Conservation (phyloP, 2,113 vertebrate genomes). For the Epinephelus fuscoguttatus region DNA sequence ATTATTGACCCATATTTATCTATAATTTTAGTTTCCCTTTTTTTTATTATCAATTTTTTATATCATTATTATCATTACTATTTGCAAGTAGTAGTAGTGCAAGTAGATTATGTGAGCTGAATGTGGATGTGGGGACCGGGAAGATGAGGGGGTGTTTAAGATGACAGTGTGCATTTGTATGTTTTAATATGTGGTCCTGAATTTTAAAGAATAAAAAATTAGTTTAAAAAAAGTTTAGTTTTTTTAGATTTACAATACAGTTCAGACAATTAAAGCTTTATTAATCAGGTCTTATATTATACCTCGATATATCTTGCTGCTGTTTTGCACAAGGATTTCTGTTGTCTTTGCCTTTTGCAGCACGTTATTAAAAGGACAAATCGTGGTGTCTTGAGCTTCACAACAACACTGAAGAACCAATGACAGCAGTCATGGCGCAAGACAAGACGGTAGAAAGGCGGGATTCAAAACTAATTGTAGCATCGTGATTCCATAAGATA, state of each 20-base stretch:
- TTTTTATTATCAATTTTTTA: no score
- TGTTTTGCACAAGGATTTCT: neutral
- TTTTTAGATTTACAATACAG: neutral
- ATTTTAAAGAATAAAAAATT: no score
- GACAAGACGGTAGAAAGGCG: slow-evolving; percentile 3
- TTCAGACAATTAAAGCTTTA: neutral
- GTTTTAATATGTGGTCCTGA: no score
- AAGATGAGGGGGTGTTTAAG: no score
- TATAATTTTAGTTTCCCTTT: no score
- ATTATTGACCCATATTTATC: no score
- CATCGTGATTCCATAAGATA: slow-evolving; percentile 22
- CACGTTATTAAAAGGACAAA: neutral
- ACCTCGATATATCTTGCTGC: neutral
- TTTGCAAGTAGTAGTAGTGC: no score
- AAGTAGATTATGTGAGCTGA: no score
- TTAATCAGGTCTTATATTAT: neutral
- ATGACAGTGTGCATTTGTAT: no score
- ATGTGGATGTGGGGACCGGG: no score
- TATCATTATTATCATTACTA: no score
- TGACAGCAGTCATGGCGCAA: slow-evolving; percentile 7
- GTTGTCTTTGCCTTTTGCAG: neutral
- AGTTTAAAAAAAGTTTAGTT: neutral
- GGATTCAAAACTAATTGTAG: slow-evolving; percentile 8
- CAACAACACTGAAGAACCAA: slow-evolving; percentile 22
- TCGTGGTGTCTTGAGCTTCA: neutral